Evolutionary conservation across 2,888 invertebrate species (phyloP), one percentile per base, ranked within the genome.

Genomic region (Erpobdella octoculata): DNA sequence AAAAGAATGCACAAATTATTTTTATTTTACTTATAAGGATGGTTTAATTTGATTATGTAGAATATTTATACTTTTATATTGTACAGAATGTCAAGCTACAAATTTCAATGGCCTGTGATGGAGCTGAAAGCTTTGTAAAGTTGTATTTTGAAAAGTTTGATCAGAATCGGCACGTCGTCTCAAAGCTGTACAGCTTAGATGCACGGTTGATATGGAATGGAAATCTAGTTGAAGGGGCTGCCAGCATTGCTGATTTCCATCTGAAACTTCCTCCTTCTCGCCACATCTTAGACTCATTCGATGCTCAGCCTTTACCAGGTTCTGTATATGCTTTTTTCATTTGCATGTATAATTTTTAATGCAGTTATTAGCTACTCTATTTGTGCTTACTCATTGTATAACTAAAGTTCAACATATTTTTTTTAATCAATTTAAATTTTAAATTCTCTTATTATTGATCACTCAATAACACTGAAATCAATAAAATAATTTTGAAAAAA

Each of bases 201-300:
- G 92, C 90, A 6, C 85, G 89, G n/a, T 84, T 93, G 69, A 89
- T 91, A 61, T 96, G 93, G 94, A 94, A 95, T 85, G 95, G 95
- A 36, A 92, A 92, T 83, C 89, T 90, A 6, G 86, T 90, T 0
- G 88, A 86, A 70, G 92, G 92, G 6, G 89, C 88, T 78, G 90
- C 90, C 41, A 88, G 88, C 74, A 92, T 96, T 72, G 89, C 91
- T 79, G 91, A 91, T 79, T 94, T 92, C 80, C 88, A 91, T 75
- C 88, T 90, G 80, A 90, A 90, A 76, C 84, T 95, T 72, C 94
- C 95, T 1, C 83, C 89, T 0, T 89, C 92, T 28, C 89, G 89
- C 76, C 93, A 93, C 81, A 86, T 85, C 2, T 79, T 93, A 65
- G 87, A 86, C 75, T 90, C 91, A 0, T 84, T 94, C 69, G 95